Base-by-base conservation (phyloP, 2,797 vertebrate species). In the Sitta carolinensis region DNA sequence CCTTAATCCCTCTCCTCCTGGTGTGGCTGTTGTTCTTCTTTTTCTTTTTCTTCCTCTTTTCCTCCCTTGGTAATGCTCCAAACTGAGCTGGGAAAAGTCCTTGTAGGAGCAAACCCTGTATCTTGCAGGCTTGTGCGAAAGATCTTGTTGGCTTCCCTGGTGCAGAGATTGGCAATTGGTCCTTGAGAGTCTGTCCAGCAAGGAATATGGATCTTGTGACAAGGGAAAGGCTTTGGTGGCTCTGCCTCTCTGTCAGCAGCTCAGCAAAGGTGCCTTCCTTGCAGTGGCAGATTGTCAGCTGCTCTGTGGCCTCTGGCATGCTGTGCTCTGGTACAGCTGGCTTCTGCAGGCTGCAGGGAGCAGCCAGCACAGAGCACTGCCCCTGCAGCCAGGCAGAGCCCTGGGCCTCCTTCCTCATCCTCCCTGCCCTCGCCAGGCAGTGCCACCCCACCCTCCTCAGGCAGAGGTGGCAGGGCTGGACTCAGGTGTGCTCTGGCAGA, bases 381-480 rank as follows among this genome's bases (percentile, higher is more conserved):
- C 50, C 6, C 50, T 51, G 27, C 51, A 30, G 51, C 51, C 51
- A 52, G 51, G 29, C 29, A 32, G 51, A 52, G 51, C 17, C 51
- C 29, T 54, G 30, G 45, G 20, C 9, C 9, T 4, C 2, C 51
- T 9, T 51, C 54, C 42, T 40, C 58, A 9, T 25, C 76, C 50
- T 51, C 32, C 38, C 16, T 52, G 50, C 34, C 18, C 72, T 57
- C 45, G 40, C 23, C 20, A 2, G 1, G 18, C 59, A 27, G 36
- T 29, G 30, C 45, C 45, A 40, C 0, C 0, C 19, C 0, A 0
- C 40, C 16, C 38, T 21, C 21, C 32, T 10, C 26, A 6, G 74
- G 38, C 40, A 57, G 29, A 30, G 3, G 42, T 21, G 43, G 13
- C 47, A 43, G 23, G 18, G 7, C 20, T 58, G 26, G 42, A 63